Percentiles rank a stretch among this genome's conserved stretches.
phyloP scores from a whole-genome alignment of 1,140 invertebrate species.

The Drosophila tsacasi region DNA sequence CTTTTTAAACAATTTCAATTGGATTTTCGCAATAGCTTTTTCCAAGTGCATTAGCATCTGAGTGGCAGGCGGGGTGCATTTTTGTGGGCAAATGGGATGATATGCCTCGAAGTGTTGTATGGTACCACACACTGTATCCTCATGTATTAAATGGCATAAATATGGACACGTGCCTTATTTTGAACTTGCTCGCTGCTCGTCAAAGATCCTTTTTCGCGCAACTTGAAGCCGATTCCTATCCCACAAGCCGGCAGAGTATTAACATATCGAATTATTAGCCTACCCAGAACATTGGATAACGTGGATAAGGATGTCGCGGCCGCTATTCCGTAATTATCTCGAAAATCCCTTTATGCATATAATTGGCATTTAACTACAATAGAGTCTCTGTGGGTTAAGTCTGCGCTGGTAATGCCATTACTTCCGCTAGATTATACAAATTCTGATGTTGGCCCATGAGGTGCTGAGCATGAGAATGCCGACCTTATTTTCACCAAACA shows the following conservation, averaged over 20 bases:
- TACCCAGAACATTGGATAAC: slow-evolving; percentile 84
- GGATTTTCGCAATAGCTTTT: neutral
- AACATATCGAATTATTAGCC: slow-evolving; percentile 84
- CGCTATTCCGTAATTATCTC: slow-evolving; percentile 77
- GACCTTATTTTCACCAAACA: slow-evolving; percentile 9
- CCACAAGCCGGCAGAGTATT: slow-evolving; percentile 66
- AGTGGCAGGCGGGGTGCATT: slow-evolving; percentile 34
- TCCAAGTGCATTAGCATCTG: slow-evolving; percentile 23
- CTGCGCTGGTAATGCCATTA: slow-evolving; percentile 64
- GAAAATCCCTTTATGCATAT: slow-evolving; percentile 73
- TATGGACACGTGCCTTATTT: slow-evolving; percentile 79
- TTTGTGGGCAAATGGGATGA: slow-evolving; percentile 40
- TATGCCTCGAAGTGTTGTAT: slow-evolving; percentile 46
- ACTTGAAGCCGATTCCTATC: slow-evolving; percentile 60
- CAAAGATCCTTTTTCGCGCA: slow-evolving; percentile 33
- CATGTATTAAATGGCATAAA: slow-evolving; percentile 79
- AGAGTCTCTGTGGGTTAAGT: slow-evolving; percentile 54
- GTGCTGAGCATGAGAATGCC: slow-evolving; percentile 19
- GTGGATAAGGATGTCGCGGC: slow-evolving; percentile 63
- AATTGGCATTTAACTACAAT: slow-evolving; percentile 77
- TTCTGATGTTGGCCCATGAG: slow-evolving; percentile 35
- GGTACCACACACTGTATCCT: slow-evolving; percentile 61
- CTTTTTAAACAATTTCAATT: neutral
- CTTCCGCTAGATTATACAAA: slow-evolving; percentile 65
- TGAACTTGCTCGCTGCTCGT: slow-evolving; percentile 42